Evolutionary conservation across 2,888 invertebrate genomes (phyloP).

Genomic region (Melipona bicolor): DNA sequence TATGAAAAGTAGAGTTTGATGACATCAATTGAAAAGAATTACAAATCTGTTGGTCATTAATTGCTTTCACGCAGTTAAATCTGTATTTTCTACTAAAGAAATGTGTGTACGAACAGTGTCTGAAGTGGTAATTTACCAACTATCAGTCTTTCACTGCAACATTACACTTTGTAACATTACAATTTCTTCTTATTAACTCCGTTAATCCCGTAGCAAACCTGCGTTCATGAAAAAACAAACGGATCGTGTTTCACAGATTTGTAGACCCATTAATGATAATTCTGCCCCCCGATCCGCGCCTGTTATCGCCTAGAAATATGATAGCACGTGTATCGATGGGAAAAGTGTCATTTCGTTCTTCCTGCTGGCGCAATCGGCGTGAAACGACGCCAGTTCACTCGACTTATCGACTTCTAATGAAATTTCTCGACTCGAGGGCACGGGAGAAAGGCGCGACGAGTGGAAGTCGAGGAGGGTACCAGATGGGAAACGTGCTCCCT

Average conservation of each 20-base stretch:
- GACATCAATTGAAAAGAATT: too few relatives aligned
- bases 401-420: conserved; percentile 60
- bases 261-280: not conserved
- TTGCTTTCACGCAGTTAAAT: too few relatives aligned
- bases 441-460: conserved; percentile 34
- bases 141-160: not conserved
- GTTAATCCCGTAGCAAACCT: not conserved
- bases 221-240: not conserved
- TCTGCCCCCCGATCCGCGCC: not conserved
- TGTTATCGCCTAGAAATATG: not conserved
- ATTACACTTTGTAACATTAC: not conserved
- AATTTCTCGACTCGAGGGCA: conserved; percentile 51
- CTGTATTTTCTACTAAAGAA: too few relatives aligned
- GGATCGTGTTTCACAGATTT: not conserved
- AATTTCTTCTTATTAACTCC: not conserved
- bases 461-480: conserved; percentile 37
- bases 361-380: not conserved
- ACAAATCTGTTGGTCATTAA: too few relatives aligned
- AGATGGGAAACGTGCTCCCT: conserved; percentile 46
- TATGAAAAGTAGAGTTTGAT: too few relatives aligned
- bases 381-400: conserved; percentile 40
- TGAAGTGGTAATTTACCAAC: not conserved
- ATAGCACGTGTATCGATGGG: too few relatives aligned
- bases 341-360: too few relatives aligned
- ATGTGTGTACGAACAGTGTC: not conserved